Percentiles rank a stretch among this genome's conserved stretches.
These are phyloP conservation scores for Aplochiton taeniatus DNA, from an alignment of 2,797 vertebrate species.

Conservation along the genomic window DNA sequence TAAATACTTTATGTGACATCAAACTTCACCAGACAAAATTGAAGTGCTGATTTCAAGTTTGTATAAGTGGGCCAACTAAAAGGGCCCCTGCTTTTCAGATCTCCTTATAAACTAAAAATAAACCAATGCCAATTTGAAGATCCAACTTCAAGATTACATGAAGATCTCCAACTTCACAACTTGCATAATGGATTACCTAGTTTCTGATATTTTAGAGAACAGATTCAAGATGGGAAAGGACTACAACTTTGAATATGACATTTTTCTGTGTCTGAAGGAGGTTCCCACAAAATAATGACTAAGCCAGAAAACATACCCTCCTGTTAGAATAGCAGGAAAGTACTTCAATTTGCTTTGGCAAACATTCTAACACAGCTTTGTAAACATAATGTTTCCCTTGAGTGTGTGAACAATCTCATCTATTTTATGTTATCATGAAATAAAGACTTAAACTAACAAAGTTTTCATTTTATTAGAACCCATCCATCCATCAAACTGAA, in stretches of 20 bases:
- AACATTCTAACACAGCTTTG: conserved; percentile 83
- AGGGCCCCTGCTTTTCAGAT: too few species aligned
- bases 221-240: not conserved
- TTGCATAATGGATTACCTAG: too few species aligned
- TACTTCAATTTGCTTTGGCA: conserved; percentile 77
- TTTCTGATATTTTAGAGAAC: too few species aligned
- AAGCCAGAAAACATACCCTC: conserved; percentile 73
- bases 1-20: too few species aligned
- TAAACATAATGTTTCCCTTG: conserved; percentile 89
- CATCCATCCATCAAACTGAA: conserved; percentile 75
- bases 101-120: too few species aligned
- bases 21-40: too few species aligned
- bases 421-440: conserved; percentile 69
- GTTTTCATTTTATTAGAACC: conserved; percentile 54
- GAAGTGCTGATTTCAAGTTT: too few species aligned
- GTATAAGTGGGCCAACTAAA: too few species aligned
- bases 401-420: conserved; percentile 75
- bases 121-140: too few species aligned
- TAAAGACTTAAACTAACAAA: conserved; percentile 67
- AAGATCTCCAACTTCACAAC: too few species aligned
- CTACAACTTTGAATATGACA: not conserved
- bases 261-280: conserved; percentile 8
- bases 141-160: too few species aligned
- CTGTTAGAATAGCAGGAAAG: conserved; percentile 72
- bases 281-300: conserved; percentile 40